Percentiles rank a stretch among this genome's conserved stretches.
These are phyloP conservation scores for Chiloscyllium plagiosum DNA, from an alignment of 2,113 vertebrate genomes.

Conservation along the genomic window DNA sequence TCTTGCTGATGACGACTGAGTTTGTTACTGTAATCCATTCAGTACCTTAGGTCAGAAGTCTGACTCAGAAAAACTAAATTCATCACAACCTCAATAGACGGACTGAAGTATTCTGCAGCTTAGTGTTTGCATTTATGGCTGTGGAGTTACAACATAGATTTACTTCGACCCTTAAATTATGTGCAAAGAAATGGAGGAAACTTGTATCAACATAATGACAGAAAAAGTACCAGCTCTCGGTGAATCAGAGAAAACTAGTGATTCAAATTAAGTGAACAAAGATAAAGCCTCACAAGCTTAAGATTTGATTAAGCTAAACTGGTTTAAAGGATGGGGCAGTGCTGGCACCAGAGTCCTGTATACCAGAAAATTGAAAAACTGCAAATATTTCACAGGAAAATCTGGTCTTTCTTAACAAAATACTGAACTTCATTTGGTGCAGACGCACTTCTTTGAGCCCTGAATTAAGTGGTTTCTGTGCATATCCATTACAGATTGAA, in stretches of 20 bases:
- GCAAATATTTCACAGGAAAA: background rate
- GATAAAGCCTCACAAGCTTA: background rate
- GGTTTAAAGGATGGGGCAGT: background rate
- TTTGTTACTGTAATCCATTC: background rate
- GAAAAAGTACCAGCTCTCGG: background rate
- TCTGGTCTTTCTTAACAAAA: background rate
- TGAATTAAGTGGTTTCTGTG: constrained; percentile 3
- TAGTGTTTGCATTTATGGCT: too few species aligned
- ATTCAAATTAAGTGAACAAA: background rate
- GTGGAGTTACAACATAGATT: background rate
- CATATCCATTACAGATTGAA: background rate
- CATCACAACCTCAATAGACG: background rate
- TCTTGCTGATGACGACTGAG: background rate
- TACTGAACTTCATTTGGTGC: constrained; percentile 3
- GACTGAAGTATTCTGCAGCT: background rate
- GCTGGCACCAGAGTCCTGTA: background rate
- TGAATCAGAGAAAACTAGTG: background rate
- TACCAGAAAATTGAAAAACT: background rate
- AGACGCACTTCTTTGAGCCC: background rate
- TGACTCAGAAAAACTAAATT: background rate
- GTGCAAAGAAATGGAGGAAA: background rate
- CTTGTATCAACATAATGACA: background rate
- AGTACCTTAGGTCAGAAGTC: background rate
- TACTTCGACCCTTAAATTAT: background rate
- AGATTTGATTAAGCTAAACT: background rate